Percentiles rank a stretch among this genome's conserved stretches.
phyloP scores from a whole-genome alignment of 2,888 invertebrate genomes.

The Idaea aversata region DNA sequence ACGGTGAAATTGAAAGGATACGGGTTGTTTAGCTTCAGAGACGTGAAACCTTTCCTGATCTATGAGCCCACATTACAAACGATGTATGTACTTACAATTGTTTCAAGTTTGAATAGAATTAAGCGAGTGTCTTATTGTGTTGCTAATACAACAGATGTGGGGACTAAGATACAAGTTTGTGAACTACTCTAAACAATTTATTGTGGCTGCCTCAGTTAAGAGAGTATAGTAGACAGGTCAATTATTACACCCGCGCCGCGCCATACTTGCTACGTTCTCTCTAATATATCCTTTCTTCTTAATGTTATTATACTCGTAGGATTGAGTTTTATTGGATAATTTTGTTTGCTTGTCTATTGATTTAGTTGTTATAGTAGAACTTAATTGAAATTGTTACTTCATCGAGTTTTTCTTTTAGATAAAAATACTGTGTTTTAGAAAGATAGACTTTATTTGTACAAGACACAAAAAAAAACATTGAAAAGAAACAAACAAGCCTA shows the following conservation, averaged over 20 bases:
- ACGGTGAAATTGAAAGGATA: background rate
- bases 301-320: background rate
- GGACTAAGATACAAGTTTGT: slow-evolving; percentile 11
- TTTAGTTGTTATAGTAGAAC: slow-evolving; percentile 6
- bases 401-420: too few relatives aligned
- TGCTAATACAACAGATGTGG: slow-evolving; percentile 3
- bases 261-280: slow-evolving; percentile 15
- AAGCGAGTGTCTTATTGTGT: background rate
- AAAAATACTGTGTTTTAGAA: too few relatives aligned
- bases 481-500: too few relatives aligned
- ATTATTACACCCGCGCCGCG: slow-evolving; percentile 23
- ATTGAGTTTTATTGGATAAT: slow-evolving; percentile 7
- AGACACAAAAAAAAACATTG: too few relatives aligned
- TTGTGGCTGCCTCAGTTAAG: slow-evolving; percentile 31
- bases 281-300: slow-evolving; percentile 17
- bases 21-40: background rate
- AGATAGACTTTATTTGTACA: too few relatives aligned
- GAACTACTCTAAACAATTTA: slow-evolving; percentile 38
- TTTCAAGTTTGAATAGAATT: slow-evolving; percentile 2
- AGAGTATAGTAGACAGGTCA: slow-evolving; percentile 30
- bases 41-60: background rate
- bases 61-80: background rate
- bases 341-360: slow-evolving; percentile 6
- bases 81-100: background rate
- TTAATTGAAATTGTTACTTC: background rate